A percentile compares a stretch with the other conserved stretches of the same genome.
These are phyloP conservation scores for Tragopan temminckii DNA, from an alignment of 2,797 vertebrate genomes.

Conservation along the genomic window DNA sequence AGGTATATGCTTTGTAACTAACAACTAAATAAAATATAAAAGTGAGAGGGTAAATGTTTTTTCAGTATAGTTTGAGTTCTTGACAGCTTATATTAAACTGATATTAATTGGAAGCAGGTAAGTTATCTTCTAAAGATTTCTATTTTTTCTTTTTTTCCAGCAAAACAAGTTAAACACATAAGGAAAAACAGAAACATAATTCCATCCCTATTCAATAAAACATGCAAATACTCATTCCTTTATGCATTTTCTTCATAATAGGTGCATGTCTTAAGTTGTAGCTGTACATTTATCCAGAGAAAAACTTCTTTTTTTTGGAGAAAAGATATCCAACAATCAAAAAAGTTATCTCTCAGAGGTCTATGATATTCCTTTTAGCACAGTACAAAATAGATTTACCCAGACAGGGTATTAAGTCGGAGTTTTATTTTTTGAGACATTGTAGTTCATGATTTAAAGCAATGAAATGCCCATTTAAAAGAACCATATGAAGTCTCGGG, in stretches of 20 bases:
- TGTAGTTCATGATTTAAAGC: background rate
- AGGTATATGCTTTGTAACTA: background rate
- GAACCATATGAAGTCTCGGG: accelerated
- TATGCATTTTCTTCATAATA: background rate
- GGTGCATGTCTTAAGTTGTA: background rate
- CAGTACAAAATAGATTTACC: background rate
- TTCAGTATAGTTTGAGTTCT: background rate
- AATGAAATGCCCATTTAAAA: background rate
- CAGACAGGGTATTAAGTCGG: background rate
- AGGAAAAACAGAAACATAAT: background rate
- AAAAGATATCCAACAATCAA: background rate
- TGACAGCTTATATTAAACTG: constrained; percentile 11
- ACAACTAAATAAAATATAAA: constrained; percentile 8
- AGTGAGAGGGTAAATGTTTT: background rate
- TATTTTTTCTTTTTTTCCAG: background rate
- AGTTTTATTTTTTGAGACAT: background rate
- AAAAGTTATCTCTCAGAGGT: accelerated
- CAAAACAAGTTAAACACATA: background rate
- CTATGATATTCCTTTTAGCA: background rate
- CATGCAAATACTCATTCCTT: background rate
- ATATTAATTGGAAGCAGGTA: constrained; percentile 46
- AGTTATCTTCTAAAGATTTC: background rate
- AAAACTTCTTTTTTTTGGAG: background rate
- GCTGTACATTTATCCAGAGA: background rate
- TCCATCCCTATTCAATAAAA: background rate